These are phyloP conservation scores for Girardinus metallicus DNA, from an alignment of 2,797 vertebrate species.

Conservation along the genomic window DNA sequence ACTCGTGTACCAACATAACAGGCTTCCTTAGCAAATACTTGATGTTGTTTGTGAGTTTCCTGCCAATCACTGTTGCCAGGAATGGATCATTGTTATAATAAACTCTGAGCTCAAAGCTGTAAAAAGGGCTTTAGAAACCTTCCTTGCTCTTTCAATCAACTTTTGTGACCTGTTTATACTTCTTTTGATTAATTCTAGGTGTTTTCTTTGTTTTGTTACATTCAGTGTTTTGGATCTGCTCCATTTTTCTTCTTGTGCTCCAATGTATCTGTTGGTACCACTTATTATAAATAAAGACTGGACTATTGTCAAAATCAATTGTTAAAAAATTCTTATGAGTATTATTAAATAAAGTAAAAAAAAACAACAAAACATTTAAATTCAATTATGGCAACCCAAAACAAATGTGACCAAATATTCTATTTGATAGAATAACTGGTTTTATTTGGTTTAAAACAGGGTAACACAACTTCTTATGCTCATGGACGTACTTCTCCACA, in stretches of 20 bases:
- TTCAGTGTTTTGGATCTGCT: slow-evolving; percentile 52
- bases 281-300: slow-evolving; percentile 69
- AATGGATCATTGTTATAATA: slow-evolving; percentile 39
- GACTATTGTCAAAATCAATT: slow-evolving; percentile 56
- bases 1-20: slow-evolving; percentile 24
- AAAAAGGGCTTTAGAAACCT: slow-evolving; percentile 48
- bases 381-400: not conserved
- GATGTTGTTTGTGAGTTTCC: slow-evolving; percentile 37
- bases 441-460: not conserved
- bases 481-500: not conserved
- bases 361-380: not conserved
- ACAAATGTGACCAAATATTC: not conserved
- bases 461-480: not conserved
- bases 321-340: slow-evolving; percentile 5
- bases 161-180: slow-evolving; percentile 37
- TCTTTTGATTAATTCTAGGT: slow-evolving; percentile 41
- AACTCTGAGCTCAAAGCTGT: slow-evolving; percentile 46
- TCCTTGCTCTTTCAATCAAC: slow-evolving; percentile 26
- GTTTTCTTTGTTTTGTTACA: slow-evolving; percentile 40
- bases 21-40: slow-evolving; percentile 28
- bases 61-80: slow-evolving; percentile 48
- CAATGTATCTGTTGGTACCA: slow-evolving; percentile 64
- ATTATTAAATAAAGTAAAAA: not conserved
- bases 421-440: not conserved
- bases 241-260: slow-evolving; percentile 55